These are phyloP conservation scores for Drosophila rhopaloa DNA, from an alignment of 1,140 invertebrate genomes.

Conservation along the genomic window DNA sequence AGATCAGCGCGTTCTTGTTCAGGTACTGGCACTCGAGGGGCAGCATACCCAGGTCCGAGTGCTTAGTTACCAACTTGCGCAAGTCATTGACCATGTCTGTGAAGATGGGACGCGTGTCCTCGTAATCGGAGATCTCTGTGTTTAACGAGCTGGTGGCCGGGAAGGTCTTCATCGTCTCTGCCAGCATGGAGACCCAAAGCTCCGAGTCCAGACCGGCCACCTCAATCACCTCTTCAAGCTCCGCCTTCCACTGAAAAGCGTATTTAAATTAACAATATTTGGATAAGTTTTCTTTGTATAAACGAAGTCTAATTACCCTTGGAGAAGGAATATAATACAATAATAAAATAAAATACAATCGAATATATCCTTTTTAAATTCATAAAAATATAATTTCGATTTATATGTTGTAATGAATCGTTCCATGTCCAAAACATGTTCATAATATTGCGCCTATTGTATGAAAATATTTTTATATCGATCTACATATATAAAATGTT, in stretches of 20 bases:
- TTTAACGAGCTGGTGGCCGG: slow-evolving; percentile 95
- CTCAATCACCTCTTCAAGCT: slow-evolving; percentile 97
- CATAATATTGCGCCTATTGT: no score
- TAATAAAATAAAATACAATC: no score
- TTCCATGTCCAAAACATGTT: no score
- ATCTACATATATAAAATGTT: no score
- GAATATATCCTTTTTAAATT: no score
- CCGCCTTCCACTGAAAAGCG: slow-evolving; percentile 92
- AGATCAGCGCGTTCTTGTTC: slow-evolving; percentile 95
- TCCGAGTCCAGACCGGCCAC: slow-evolving; percentile 96
- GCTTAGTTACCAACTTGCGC: slow-evolving; percentile 93
- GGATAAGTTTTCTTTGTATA: neutral
- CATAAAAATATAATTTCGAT: no score
- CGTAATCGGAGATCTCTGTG: slow-evolving; percentile 92
- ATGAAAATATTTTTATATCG: no score
- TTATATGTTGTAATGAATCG: no score
- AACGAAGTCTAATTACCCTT: neutral
- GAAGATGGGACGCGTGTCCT: slow-evolving; percentile 95
- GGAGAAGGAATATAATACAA: neutral
- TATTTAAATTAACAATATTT: slow-evolving; percentile 6
- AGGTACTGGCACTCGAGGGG: slow-evolving; percentile 98
- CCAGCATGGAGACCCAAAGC: slow-evolving; percentile 98
- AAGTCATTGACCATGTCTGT: slow-evolving; percentile 95
- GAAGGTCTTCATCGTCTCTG: slow-evolving; percentile 97
- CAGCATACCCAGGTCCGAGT: slow-evolving; percentile 93